Evolutionary conservation across 2,113 vertebrate species (phyloP), one percentile per base, ranked within the genome.

Genomic region (Myrmecobius fasciatus): DNA sequence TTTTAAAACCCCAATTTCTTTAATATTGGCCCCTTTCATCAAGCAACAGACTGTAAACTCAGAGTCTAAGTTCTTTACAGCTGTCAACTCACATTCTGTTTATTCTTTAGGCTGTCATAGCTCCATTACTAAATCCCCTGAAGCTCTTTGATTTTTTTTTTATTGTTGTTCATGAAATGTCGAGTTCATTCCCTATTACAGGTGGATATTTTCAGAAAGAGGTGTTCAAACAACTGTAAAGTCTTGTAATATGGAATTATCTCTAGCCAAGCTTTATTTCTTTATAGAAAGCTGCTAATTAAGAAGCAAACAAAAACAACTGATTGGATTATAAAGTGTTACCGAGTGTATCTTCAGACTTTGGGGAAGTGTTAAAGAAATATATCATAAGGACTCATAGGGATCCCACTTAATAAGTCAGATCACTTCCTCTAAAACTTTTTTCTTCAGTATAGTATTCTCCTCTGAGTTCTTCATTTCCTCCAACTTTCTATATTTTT

Each of bases 1-100:
- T 98, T 49, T 98, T 97, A 92, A 98, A 98, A 97, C 94, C 97
- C 95, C 96, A 98, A 98, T 98, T 98, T 97, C 92, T 97, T 98
- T 98, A 98, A 97, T 97, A 98, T 96, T 97, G 96, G 56, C 96
- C 98, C 94, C 47, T 98, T 98, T 97, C 97, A 98, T 97, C 94
- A 98, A 98, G 94, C 90, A 83, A n/a, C 91, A 96, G 91, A 96
- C 97, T 97, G 95, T 90, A 96, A 98, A 96, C 90, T 98, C 97
- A 97, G 96, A 95, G 95, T 97, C 83, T 96, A 97, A 98, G 94
- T 96, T 93, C 93, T 97, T 91, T 97, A 92, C 95, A 98, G 97
- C 96, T 98, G 96, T 98, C 97, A 93, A 93, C 92, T 98, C 94
- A 96, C 88, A 97, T 97, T 97, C 94, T 97, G 91, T 96, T 98